Base-by-base conservation (phyloP, 2,888 invertebrate genomes). In the Aporophyla lueneburgensis region DNA sequence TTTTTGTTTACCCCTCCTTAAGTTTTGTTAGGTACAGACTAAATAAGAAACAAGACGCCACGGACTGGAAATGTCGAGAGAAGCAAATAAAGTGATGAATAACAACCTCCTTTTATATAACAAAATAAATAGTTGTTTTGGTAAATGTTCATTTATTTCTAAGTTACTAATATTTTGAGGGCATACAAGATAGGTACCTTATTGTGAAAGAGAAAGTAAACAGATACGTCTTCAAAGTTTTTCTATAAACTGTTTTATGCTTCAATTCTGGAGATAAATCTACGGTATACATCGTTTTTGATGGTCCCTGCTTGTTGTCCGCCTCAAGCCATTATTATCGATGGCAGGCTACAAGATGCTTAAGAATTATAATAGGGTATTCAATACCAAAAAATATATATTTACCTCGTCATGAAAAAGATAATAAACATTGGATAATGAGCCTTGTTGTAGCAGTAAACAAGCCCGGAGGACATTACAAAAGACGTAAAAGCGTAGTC, bases 31-130 rank as follows among this genome's bases (percentile, higher is more conserved):
- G 9, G 27, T 59, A 66, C 54, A 5, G 51, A 53, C 21, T 40
- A 54, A 67, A 63, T 83, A 79, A 79, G 51, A 71, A 66, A 19
- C 16, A 65, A 74, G 71, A 79, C 68, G 59, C 40, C 56, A 53
- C 24, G 67, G 33, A 49, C 65, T 63, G 21, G 62, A 40, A 78
- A 54, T 54, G 43, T 62, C 14, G n/a, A n/a, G n/a, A n/a, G n/a
- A n/a, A n/a, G n/a, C n/a, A n/a, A n/a, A n/a, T n/a, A n/a, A n/a
- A n/a, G n/a, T n/a, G n/a, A n/a, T n/a, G n/a, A n/a, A n/a, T n/a
- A n/a, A n/a, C n/a, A n/a, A n/a, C n/a, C n/a, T 40, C 24, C 46
- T n/a, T 68, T 53, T 58, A n/a, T n/a, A 24, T 54, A 61, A 49
- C 43, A 53, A 78, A 74, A 71, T 63, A 61, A 58, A 56, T 59